Conservation (phyloP, 2,888 invertebrate species). For the Conomelus anceps region DNA sequence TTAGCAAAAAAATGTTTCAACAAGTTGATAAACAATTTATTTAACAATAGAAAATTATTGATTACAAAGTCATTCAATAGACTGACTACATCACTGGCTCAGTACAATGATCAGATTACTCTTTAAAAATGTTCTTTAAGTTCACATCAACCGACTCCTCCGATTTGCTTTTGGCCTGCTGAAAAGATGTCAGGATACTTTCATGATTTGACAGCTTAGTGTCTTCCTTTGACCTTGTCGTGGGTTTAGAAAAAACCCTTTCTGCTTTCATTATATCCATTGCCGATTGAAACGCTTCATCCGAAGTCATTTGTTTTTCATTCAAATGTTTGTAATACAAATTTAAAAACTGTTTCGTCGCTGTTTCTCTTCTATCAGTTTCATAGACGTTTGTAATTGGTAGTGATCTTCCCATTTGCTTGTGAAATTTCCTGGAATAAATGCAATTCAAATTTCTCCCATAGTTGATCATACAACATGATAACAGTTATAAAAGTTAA, state of each 20-base stretch:
- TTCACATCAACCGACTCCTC: neutral
- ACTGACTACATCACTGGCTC: neutral
- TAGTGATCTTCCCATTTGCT: slow-evolving; percentile 47
- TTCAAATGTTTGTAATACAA: slow-evolving; percentile 18
- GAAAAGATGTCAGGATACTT: slow-evolving; percentile 7
- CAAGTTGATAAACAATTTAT: no score
- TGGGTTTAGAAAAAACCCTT: neutral
- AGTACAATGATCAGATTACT: neutral
- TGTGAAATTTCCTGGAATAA: slow-evolving; percentile 58
- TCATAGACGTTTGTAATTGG: slow-evolving; percentile 51
- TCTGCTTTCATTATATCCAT: slow-evolving; percentile 22
- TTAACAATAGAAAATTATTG: no score
- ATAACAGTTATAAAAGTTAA: no score
- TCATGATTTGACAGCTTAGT: neutral
- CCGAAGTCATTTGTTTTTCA: slow-evolving; percentile 18
- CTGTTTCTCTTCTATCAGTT: slow-evolving; percentile 44
- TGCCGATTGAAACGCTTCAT: slow-evolving; percentile 25
- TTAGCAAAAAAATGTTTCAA: no score
- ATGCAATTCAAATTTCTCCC: neutral
- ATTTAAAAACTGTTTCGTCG: slow-evolving; percentile 26
- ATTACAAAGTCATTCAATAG: no score
- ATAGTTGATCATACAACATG: neutral
- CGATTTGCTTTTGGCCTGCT: slow-evolving; percentile 3
- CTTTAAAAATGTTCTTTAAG: slow-evolving; percentile 19
- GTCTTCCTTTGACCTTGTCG: neutral